Conservation (phyloP, 2,888 invertebrate species). For the Emmelina monodactyla region DNA sequence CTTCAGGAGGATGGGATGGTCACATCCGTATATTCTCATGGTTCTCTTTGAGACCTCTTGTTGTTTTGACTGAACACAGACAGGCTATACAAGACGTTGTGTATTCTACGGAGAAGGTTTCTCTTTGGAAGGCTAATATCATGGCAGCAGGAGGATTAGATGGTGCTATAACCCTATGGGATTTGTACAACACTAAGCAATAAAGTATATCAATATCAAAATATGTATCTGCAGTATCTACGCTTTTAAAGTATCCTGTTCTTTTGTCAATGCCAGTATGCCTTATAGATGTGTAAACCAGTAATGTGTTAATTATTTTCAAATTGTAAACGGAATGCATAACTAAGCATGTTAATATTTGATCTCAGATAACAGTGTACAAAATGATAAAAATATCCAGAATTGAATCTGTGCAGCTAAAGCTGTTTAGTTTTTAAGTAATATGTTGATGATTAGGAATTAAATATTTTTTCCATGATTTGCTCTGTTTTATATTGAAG, state of each 20-base stretch:
- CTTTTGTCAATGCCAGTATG: too few relatives aligned
- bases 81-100: constrained; percentile 75
- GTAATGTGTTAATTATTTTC: too few relatives aligned
- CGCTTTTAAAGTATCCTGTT: too few relatives aligned
- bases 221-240: too few relatives aligned
- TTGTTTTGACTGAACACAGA: constrained; percentile 76
- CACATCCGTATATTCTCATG: constrained; percentile 79
- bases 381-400: background rate
- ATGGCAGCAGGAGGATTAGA: constrained; percentile 81
- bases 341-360: too few relatives aligned
- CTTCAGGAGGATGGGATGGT: constrained; percentile 80
- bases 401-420: background rate
- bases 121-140: constrained; percentile 76
- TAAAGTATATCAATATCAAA: too few relatives aligned
- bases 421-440: constrained; percentile 1
- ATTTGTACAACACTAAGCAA: constrained; percentile 72
- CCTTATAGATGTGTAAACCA: too few relatives aligned
- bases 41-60: constrained; percentile 76
- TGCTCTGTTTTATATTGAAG: background rate
- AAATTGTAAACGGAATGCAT: too few relatives aligned
- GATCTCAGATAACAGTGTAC: background rate
- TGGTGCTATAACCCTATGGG: constrained; percentile 80
- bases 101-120: constrained; percentile 71
- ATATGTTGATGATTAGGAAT: background rate
- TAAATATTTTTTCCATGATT: background rate